A percentile compares a stretch with the other conserved stretches of the same genome.
These are phyloP conservation scores for Esox lucius DNA, from an alignment of 2,797 vertebrate species.

Conservation along the genomic window DNA sequence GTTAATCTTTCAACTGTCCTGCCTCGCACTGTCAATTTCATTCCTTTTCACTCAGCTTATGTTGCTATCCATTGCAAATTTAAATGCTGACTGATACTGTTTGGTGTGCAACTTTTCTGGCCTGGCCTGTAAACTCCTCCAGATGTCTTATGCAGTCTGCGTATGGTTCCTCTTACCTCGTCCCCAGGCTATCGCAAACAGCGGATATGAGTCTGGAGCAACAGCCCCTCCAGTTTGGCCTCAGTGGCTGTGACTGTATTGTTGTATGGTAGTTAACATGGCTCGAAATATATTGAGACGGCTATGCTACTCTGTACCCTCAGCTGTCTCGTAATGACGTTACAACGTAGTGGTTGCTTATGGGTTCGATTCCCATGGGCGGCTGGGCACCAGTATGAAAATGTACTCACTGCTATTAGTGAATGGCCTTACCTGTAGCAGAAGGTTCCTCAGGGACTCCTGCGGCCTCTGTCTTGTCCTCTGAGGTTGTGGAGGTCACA, in stretches of 20 bases:
- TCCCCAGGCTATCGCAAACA: no score
- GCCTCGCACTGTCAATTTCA: neutral
- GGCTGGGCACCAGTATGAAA: no score
- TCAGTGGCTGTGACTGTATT: no score
- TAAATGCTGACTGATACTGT: neutral
- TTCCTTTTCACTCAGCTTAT: neutral
- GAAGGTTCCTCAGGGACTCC: neutral
- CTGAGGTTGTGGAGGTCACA: neutral
- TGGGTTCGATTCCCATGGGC: no score
- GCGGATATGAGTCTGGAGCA: no score
- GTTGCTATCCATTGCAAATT: neutral
- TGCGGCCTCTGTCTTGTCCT: neutral
- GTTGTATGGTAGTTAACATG: no score
- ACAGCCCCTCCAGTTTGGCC: no score
- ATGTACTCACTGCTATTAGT: no score
- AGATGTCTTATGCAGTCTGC: neutral
- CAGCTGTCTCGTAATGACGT: no score
- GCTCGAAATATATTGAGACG: no score
- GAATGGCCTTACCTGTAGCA: slow-evolving; percentile 23
- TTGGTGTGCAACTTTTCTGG: neutral
- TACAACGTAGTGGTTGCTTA: no score
- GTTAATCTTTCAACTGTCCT: neutral
- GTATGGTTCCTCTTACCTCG: neutral
- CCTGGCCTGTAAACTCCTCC: slow-evolving; percentile 2
- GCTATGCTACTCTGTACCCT: no score